Base-by-base conservation (phyloP, 2,797 vertebrate species). In the Sebastiscus albofasciatus region DNA sequence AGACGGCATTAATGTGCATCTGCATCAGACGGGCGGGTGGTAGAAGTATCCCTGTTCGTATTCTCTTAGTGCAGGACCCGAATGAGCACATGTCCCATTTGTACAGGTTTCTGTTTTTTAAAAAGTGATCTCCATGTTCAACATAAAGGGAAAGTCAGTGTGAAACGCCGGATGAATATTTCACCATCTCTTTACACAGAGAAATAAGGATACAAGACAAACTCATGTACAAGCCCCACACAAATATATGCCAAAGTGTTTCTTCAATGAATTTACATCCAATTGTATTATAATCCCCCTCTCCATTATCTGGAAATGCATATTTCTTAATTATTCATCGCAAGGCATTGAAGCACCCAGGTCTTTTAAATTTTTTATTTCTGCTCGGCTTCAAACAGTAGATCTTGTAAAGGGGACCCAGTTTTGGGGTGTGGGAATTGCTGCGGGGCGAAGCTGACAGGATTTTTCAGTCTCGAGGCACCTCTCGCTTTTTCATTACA, bases 331-430 rank as follows among this genome's bases (percentile, higher is more conserved):
- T 95, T 93, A 95, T 96, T 96, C 86, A 95, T 95, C 1, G 74
- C 80, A 56, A 93, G 86, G 90, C 93, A 93, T 93, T 95, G 93
- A 94, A 89, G 92, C 92, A 94, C 87, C 92, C 93, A 94, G 92
- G 93, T 94, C 94, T 93, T 94, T 90, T 95, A 84, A 95, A 95
- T 94, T 94, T 95, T 95, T 95, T 82, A 96, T 95, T 93, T 92
- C 88, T 85, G 81, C 90, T 91, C 85, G 82, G 94, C 95, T 96
- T 96, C 94, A 95, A 95, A 95, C 93, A 93, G 90, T 90, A 71
- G 80, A 89, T 93, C 88, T 92, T 92, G 90, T 91, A 94, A 90
- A 91, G 82, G 90, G 94, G 93, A 94, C 94, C 94, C 90, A 94
- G 91, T 94, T 94, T 93, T 87, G 77, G 87, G 92, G 85, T 91